phyloP scores from a whole-genome alignment of 2,113 vertebrate species.

The Hemibagrus wyckioides region DNA sequence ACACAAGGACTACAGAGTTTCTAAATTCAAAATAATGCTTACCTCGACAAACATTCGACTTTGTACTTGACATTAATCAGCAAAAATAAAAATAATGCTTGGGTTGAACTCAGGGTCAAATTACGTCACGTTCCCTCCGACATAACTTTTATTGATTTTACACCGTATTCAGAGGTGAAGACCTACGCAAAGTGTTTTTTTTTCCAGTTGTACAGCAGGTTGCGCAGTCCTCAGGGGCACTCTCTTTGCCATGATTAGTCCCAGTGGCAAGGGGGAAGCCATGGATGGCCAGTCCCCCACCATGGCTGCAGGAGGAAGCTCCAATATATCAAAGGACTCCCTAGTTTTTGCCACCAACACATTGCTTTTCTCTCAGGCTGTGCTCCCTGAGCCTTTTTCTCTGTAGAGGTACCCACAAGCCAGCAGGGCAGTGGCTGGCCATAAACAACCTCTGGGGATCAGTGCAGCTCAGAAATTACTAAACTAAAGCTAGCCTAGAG shows the following conservation, averaged over 20 bases:
- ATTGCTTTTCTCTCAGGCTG: not conserved
- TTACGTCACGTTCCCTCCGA: not conserved
- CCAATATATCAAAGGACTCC: not conserved
- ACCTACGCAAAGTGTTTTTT: no score
- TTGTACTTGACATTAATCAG: not conserved
- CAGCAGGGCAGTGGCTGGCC: not conserved
- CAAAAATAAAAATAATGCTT: not conserved
- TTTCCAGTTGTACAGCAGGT: no score
- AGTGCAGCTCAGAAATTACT: not conserved
- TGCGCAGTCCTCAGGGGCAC: not conserved
- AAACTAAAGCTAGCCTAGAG: not conserved
- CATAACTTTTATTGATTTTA: not conserved
- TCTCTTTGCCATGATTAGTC: not conserved
- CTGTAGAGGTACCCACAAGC: not conserved
- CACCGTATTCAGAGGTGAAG: no score
- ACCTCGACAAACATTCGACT: not conserved
- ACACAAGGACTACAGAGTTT: not conserved
- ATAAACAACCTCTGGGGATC: not conserved
- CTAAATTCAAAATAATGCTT: not conserved
- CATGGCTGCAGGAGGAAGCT: not conserved
- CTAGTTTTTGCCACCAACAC: not conserved
- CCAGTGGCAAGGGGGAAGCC: not conserved
- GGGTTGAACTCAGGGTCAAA: not conserved
- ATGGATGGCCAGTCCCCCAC: not conserved
- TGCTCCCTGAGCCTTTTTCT: not conserved